Evolutionary conservation across 1,140 invertebrate genomes (phyloP), one percentile per base, ranked within the genome.

Genomic region (Drosophila tropicalis): DNA sequence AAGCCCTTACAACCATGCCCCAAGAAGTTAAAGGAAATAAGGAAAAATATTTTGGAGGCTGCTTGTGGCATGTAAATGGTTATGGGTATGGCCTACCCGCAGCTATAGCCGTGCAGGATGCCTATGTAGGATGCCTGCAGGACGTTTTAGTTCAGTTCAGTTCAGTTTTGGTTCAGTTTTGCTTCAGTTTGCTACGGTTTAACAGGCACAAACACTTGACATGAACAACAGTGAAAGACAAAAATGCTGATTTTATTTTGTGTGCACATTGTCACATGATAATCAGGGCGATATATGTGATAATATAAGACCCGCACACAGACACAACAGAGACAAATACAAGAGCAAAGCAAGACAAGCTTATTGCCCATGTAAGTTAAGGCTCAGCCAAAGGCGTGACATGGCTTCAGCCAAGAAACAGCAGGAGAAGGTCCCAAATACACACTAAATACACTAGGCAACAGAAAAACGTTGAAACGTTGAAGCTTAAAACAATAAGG

Each of bases 161-260:
- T 61, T 29, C 32, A n/a, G 36, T 44, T 72, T 39, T 39, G 36
- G 36, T 13, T 39, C 61, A 15, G 70, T 22, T 55, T 55, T 6
- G 55, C 22, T 41, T 65, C 34, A 34, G 36, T 25, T 56, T 39
- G 13, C 34, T 29, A 32, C 41, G 44, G 68, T 40, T 32, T 55
- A 39, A n/a, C 25, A 51, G 41, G 4, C 36, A 29, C 29, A 47
- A 66, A 58, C 70, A 75, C 74, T 86, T 75, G 78, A 72, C 73
- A 72, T 40, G 34, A 58, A 36, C 22, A 40, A n/a, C 17, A 44
- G 47, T 39, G 17, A 54, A 57, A 72, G 65, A 67, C 73, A 72
- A 71, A 89, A 87, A 89, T 87, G 70, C 84, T 83, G 84, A 89
- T 87, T 89, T 87, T 89, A 87, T 87, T 89, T 80, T 72, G 79